Evolutionary conservation across 2,888 invertebrate genomes (phyloP).

Genomic region (Andrena haemorrhoa): DNA sequence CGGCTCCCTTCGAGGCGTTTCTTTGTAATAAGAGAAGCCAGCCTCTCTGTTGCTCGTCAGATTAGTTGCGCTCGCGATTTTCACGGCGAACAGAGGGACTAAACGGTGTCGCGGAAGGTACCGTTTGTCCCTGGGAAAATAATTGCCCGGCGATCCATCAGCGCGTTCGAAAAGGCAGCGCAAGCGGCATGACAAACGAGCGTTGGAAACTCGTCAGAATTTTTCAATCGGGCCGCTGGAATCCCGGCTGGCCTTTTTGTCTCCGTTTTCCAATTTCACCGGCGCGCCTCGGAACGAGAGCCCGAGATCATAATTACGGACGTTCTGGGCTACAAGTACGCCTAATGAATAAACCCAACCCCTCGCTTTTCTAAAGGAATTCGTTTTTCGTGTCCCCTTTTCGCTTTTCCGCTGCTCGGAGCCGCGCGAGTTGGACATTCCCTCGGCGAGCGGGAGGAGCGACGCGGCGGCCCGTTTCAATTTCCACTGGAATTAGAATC

Average conservation of each 20-base stretch:
- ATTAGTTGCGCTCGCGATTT: background rate
- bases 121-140: slow-evolving; percentile 24
- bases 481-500: background rate
- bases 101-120: background rate
- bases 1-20: too few species aligned
- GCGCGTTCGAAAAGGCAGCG: background rate
- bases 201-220: slow-evolving; percentile 6
- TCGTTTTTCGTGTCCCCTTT: background rate
- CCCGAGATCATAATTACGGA: slow-evolving; percentile 30
- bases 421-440: background rate
- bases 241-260: background rate
- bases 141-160: slow-evolving; percentile 13
- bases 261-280: slow-evolving; percentile 18
- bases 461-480: too few species aligned
- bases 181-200: background rate
- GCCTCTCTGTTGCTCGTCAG: too few species aligned
- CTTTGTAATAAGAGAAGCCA: too few species aligned
- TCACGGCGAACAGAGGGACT: background rate
- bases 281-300: slow-evolving; percentile 23
- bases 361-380: background rate
- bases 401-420: background rate
- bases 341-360: slow-evolving; percentile 14
- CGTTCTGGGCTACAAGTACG: slow-evolving; percentile 13
- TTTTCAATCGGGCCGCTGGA: slow-evolving; percentile 20
- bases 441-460: too few species aligned